These are phyloP conservation scores for Lypha dubia DNA, from an alignment of 2,888 invertebrate species.

Conservation along the genomic window DNA sequence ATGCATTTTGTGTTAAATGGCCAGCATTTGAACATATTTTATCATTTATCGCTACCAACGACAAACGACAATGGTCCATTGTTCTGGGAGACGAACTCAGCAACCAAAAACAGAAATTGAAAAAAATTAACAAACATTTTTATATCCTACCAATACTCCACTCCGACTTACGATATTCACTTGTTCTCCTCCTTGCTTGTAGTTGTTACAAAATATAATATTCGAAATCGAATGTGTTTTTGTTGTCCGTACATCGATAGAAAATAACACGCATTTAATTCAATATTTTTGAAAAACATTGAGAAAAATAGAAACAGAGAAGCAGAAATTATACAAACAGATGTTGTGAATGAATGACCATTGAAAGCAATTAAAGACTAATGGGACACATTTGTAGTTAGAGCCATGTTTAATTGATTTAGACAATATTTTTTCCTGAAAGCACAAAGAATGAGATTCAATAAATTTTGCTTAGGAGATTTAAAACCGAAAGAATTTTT, in stretches of 20 bases:
- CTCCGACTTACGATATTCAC: constrained; percentile 18
- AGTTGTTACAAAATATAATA: constrained; percentile 28
- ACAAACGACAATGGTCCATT: constrained; percentile 57
- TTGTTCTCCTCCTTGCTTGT: constrained; percentile 10
- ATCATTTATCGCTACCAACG: constrained; percentile 69
- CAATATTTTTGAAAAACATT: constrained; percentile 58
- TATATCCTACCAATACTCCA: constrained; percentile 44
- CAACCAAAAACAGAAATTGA: constrained; percentile 15
- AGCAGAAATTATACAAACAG: constrained; percentile 31
- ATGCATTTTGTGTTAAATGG: constrained; percentile 67
- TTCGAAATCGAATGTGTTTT: constrained; percentile 47
- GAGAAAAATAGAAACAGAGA: constrained; percentile 17
- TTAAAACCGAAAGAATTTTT: neutral
- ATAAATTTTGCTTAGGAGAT: neutral
- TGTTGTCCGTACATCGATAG: constrained; percentile 34
- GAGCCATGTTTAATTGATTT: constrained; percentile 60
- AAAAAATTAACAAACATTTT: constrained; percentile 15
- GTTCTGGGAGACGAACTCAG: constrained; percentile 43
- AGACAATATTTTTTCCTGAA: constrained; percentile 29
- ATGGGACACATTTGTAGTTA: constrained; percentile 55
- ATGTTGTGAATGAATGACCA: constrained; percentile 41
- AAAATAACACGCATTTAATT: constrained; percentile 69
- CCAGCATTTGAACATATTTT: constrained; percentile 70
- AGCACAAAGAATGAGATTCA: neutral
- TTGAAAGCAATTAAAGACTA: constrained; percentile 61